These are phyloP conservation scores for Oreochromis aureus DNA, from an alignment of 2,113 vertebrate genomes.

Conservation along the genomic window DNA sequence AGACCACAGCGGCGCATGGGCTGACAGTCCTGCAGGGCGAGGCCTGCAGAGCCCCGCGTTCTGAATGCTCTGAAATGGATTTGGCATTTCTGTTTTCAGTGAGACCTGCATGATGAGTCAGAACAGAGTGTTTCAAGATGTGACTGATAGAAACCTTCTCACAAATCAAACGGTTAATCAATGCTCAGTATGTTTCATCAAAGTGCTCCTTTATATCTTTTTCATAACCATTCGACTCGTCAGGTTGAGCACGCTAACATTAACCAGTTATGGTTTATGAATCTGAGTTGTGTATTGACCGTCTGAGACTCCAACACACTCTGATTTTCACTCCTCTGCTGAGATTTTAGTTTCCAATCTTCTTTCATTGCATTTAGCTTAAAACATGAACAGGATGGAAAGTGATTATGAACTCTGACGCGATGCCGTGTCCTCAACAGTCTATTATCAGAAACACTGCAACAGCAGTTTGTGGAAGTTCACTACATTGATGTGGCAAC, in stretches of 20 bases:
- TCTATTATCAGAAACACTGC: neutral
- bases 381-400: neutral
- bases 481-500: neutral
- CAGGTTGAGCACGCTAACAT: neutral
- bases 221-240: fast-evolving
- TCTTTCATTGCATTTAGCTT: neutral
- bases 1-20: neutral
- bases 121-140: neutral
- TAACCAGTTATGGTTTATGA: neutral
- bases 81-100: neutral
- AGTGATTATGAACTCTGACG: neutral
- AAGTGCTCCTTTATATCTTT: neutral
- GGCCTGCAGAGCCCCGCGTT: neutral
- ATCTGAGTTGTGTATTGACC: fast-evolving
- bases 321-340: neutral
- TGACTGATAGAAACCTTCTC: neutral
- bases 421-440: neutral
- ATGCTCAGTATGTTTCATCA: neutral
- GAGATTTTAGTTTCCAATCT: neutral
- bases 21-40: neutral
- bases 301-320: fast-evolving
- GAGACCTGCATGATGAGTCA: neutral
- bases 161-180: neutral
- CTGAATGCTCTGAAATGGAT: fast-evolving
- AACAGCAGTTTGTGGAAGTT: neutral